Percentiles rank a stretch among this genome's conserved stretches.
These are phyloP conservation scores for Sphaerophoria rueppellii DNA, from an alignment of 2,888 invertebrate genomes.

Conservation along the genomic window DNA sequence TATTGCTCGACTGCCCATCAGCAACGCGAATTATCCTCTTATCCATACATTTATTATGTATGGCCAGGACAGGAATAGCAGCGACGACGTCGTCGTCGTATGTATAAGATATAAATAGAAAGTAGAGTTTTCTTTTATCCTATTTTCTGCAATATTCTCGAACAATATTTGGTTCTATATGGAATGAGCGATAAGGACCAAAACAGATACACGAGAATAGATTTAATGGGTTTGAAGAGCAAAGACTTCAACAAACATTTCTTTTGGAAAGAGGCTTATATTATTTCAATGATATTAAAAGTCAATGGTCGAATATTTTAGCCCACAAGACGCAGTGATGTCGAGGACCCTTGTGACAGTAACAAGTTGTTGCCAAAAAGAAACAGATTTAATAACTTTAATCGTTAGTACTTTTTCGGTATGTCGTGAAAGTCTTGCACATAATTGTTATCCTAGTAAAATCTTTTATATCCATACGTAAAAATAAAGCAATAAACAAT, in stretches of 20 bases:
- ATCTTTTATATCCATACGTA: no score
- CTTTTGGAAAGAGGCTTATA: not conserved
- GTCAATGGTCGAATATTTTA: constrained; percentile 19
- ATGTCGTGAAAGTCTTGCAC: no score
- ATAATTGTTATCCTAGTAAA: no score
- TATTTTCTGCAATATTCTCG: not conserved
- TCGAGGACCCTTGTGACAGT: not conserved
- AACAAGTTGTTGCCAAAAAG: no score
- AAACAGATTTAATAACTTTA: no score
- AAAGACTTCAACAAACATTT: not conserved
- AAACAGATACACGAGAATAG: not conserved
- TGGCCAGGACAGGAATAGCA: not conserved
- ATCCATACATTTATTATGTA: constrained; percentile 18
- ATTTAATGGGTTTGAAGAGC: not conserved
- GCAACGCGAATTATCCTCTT: constrained; percentile 35
- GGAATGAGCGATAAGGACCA: not conserved
- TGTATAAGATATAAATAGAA: constrained; percentile 16
- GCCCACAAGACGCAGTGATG: constrained; percentile 3
- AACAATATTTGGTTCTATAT: not conserved
- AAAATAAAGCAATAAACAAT: no score
- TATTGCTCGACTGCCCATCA: constrained; percentile 2
- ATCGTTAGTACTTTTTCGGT: no score
- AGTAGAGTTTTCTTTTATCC: not conserved
- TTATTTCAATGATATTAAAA: constrained; percentile 16
- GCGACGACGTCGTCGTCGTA: constrained; percentile 13